These are phyloP conservation scores for Melangyna quadrimaculata DNA, from an alignment of 2,888 invertebrate genomes.

Conservation along the genomic window DNA sequence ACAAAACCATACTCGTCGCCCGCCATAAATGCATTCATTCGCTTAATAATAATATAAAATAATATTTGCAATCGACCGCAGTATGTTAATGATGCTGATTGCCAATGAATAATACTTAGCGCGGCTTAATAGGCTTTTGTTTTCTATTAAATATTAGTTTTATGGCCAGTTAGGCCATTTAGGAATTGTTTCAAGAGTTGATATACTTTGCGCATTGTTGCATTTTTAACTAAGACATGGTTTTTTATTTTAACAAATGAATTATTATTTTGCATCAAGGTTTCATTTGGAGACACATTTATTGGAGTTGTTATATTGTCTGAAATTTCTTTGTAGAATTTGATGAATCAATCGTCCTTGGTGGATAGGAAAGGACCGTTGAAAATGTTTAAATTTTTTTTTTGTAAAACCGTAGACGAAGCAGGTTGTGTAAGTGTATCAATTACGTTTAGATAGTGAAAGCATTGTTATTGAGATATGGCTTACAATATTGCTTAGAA, in stretches of 20 bases:
- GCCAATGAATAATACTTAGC: constrained; percentile 42
- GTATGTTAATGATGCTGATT: constrained; percentile 53
- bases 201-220: constrained; percentile 17
- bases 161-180: constrained; percentile 33
- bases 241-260: neutral
- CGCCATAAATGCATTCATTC: constrained; percentile 41
- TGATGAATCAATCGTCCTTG: neutral
- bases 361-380: neutral
- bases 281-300: neutral
- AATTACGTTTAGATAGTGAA: no score
- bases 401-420: neutral
- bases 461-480: no score
- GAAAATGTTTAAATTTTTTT: neutral
- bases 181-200: constrained; percentile 20
- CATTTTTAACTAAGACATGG: neutral
- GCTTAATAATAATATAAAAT: no score
- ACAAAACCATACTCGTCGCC: constrained; percentile 48
- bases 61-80: constrained; percentile 34
- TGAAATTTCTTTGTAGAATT: neutral
- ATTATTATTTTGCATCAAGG: constrained; percentile 9
- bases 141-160: constrained; percentile 30
- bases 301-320: neutral
- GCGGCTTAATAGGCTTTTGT: constrained; percentile 40
- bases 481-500: no score
- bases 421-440: neutral